phyloP scores from a whole-genome alignment of 2,797 vertebrate genomes.

The Vipera ursinii region DNA sequence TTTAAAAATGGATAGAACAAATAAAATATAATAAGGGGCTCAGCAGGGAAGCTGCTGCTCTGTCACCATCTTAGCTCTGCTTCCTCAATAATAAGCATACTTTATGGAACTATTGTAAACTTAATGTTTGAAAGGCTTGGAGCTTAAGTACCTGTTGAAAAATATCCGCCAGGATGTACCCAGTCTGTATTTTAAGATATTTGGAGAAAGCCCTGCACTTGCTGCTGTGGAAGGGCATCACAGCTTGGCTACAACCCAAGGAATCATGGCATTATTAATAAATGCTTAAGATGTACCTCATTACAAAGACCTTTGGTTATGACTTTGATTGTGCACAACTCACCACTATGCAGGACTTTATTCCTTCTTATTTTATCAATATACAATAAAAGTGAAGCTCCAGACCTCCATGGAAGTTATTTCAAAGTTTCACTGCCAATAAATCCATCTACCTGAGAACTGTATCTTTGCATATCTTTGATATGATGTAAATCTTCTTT shows the following conservation, averaged over 20 bases:
- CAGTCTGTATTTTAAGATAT: background rate
- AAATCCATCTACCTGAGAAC: background rate
- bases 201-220: background rate
- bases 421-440: background rate
- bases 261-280: background rate
- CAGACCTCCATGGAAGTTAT: background rate
- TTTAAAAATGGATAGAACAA: background rate
- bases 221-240: background rate
- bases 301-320: background rate
- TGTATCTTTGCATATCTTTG: background rate
- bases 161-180: background rate
- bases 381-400: background rate
- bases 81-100: background rate
- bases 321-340: background rate
- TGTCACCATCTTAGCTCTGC: background rate
- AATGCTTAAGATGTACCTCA: background rate
- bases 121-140: background rate
- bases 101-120: background rate
- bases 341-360: background rate
- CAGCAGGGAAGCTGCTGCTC: background rate
- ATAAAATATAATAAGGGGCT: background rate
- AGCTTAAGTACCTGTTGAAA: background rate
- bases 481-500: background rate
- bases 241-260: background rate
- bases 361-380: background rate